phyloP scores from a whole-genome alignment of 2,888 invertebrate genomes.

The Chloroclysta siterata region DNA sequence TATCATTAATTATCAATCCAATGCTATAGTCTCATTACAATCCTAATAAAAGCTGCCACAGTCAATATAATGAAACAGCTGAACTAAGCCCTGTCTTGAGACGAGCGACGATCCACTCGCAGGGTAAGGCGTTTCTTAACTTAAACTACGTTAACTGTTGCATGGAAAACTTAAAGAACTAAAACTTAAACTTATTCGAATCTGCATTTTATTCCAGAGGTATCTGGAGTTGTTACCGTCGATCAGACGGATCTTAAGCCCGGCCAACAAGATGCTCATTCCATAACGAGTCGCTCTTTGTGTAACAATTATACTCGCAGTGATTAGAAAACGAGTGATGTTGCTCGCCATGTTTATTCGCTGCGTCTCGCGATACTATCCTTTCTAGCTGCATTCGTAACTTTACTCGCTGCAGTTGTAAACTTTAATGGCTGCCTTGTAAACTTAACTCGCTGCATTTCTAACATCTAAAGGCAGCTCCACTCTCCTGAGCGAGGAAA shows the following conservation, averaged over 20 bases:
- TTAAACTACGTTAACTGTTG: constrained; percentile 42
- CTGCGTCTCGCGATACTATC: neutral
- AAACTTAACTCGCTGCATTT: neutral
- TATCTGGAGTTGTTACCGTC: constrained; percentile 7
- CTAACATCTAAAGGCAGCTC: neutral
- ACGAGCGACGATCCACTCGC: constrained; percentile 1
- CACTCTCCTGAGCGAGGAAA: neutral
- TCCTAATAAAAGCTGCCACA: constrained; percentile 39
- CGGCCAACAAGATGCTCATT: constrained; percentile 1
- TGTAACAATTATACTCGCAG: constrained; percentile 1
- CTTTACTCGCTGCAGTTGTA: neutral
- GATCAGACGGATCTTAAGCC: constrained; percentile 14
- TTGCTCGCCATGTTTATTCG: neutral
- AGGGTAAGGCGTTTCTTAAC: constrained; percentile 5
- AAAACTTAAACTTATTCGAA: constrained; percentile 45
- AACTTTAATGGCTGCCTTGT: neutral
- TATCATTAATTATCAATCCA: constrained; percentile 15
- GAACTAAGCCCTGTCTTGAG: constrained; percentile 3
- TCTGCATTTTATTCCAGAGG: constrained; percentile 41
- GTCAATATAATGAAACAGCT: constrained; percentile 12
- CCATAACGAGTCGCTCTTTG: neutral
- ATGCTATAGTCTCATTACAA: constrained; percentile 16
- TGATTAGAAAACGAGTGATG: constrained; percentile 1
- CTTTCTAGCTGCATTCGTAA: neutral
- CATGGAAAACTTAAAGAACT: constrained; percentile 49